These are phyloP conservation scores for Tor tambroides DNA, from an alignment of 2,113 vertebrate species.

Conservation along the genomic window DNA sequence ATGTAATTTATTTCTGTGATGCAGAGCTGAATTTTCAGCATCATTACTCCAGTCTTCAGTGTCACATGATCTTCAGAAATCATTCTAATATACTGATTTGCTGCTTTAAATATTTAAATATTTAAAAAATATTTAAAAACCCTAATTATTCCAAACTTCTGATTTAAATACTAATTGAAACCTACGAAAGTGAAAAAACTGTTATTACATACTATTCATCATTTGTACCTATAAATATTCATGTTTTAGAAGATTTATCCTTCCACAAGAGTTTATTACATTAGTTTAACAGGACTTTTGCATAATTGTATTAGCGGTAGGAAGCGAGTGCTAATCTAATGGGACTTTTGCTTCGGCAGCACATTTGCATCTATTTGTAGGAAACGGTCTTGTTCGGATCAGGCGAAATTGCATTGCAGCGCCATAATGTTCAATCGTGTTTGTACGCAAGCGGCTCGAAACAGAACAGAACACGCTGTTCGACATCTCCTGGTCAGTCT, in stretches of 20 bases:
- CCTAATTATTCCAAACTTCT: neutral
- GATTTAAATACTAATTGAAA: neutral
- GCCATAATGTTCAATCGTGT: neutral
- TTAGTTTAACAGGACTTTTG: neutral
- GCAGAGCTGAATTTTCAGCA: neutral
- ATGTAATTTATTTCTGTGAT: too few relatives aligned
- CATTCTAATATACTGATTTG: neutral
- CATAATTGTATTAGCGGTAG: neutral
- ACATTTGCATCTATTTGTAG: neutral
- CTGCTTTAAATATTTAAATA: too few relatives aligned
- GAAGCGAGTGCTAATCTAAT: constrained; percentile 13
- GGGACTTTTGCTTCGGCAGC: neutral
- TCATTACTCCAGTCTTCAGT: neutral
- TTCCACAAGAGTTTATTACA: neutral
- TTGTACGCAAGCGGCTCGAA: neutral
- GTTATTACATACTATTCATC: neutral
- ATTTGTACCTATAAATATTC: neutral
- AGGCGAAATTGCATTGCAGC: neutral
- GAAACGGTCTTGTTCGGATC: neutral
- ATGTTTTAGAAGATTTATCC: neutral
- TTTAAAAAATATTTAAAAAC: neutral
- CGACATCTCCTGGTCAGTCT: constrained; percentile 59
- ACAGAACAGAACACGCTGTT: neutral
- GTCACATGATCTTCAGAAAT: neutral
- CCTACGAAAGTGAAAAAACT: neutral